Base-by-base conservation (phyloP, 1,140 invertebrate genomes). In the Drosophila tristis region DNA sequence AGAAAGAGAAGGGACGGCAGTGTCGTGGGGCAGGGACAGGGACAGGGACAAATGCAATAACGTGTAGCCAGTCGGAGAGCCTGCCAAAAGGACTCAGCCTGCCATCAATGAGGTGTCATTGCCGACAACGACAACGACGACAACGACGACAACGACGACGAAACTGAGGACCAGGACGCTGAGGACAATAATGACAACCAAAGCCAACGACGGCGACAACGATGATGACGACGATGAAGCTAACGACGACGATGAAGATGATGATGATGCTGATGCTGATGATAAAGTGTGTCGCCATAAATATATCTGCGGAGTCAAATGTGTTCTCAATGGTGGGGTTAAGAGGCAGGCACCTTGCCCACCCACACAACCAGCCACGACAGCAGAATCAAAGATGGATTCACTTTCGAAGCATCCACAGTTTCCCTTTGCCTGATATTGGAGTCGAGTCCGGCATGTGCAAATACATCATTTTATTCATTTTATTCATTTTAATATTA, bases 11-110 rank as follows among this genome's bases (percentile, higher is more conserved):
- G 25, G 3, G n/a, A 54, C 5, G 11, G 58, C 44, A 9, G 31
- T 9, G 31, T 31, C 7, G 6, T 29, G 29, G 29, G 7, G 26
- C 9, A 35, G n/a, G 11, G 26, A 31, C n/a, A 29, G 1, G 15
- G 50, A 56, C 13, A 56, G 59, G 48, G 64, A 67, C 80, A 87
- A 87, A 86, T 86, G 82, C 81, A 86, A 84, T 84, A 84, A 85
- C 57, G 45, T 79, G 72, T 57, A 48, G 44, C 58, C 60, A 74
- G 68, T 29, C 29, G 29, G 2, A 48, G 45, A 16, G 35, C 50
- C 51, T 57, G 48, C 49, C 39, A 53, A 55, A 42, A 49, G 29
- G 25, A 74, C 39, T 50, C 49, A 26, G 66, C 62, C 63, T 55
- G 42, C 25, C 53, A 57, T 74, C 61, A 53, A 71, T 59, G 70